Conservation (phyloP, 2,113 vertebrate species). For the Chaetodon trifascialis region DNA sequence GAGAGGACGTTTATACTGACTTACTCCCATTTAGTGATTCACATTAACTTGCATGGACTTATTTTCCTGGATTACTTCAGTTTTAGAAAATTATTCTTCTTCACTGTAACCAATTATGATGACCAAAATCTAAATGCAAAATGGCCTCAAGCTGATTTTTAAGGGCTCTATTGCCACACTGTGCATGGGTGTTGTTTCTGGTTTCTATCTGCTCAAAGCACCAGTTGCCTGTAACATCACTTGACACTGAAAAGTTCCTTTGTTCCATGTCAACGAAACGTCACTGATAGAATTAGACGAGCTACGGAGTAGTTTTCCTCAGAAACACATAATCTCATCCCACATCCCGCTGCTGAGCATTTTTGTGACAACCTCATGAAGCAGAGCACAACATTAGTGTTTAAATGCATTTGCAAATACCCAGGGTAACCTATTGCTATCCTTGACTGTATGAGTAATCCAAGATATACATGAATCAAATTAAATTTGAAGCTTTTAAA, state of each 20-base stretch:
- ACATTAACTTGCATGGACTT: not conserved
- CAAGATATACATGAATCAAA: too few relatives aligned
- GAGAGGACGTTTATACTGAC: not conserved
- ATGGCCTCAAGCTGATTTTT: not conserved
- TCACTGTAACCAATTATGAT: not conserved
- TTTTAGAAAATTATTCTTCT: not conserved
- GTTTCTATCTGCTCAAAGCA: conserved; percentile 10
- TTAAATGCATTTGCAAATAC: too few relatives aligned
- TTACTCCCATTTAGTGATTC: too few relatives aligned
- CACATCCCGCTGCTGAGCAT: too few relatives aligned
- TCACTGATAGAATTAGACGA: conserved; percentile 37
- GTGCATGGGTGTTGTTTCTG: not conserved
- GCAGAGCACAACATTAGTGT: too few relatives aligned
- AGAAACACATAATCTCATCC: too few relatives aligned
- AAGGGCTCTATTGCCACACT: not conserved
- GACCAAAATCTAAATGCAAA: not conserved
- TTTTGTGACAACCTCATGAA: too few relatives aligned
- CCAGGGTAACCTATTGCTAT: too few relatives aligned
- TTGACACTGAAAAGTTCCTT: conserved; percentile 50
- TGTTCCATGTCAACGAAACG: conserved; percentile 29
- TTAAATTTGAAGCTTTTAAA: too few relatives aligned
- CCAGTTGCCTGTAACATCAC: conserved; percentile 1
- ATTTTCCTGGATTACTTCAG: not conserved
- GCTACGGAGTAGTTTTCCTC: not conserved
- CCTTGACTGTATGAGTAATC: too few relatives aligned